These are phyloP conservation scores for Sarcophilus harrisii DNA, from an alignment of 2,797 vertebrate genomes.

Conservation along the genomic window DNA sequence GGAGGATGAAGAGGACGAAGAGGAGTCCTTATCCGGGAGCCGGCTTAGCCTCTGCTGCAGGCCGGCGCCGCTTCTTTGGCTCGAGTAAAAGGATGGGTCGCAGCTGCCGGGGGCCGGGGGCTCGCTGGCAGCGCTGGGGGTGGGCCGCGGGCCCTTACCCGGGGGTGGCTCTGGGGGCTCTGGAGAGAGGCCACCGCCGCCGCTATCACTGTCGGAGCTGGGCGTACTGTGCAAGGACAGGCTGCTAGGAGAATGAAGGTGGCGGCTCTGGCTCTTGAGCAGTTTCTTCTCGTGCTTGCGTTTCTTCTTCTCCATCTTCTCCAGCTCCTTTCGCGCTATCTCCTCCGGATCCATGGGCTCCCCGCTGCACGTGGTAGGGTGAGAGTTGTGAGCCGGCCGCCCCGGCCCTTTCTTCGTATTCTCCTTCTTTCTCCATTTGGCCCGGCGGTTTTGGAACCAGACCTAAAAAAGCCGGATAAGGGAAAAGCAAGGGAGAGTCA, in stretches of 20 bases:
- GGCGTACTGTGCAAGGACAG: constrained; percentile 94
- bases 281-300: constrained; percentile 96
- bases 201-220: constrained; percentile 97
- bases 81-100: constrained; percentile 82
- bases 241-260: constrained; percentile 87
- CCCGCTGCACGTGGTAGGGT: constrained; percentile 98
- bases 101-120: constrained; percentile 89
- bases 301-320: constrained; percentile 96
- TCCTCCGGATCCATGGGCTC: constrained; percentile 99
- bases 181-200: constrained; percentile 88
- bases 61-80: constrained; percentile 82
- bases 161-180: constrained; percentile 88
- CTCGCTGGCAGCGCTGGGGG: constrained; percentile 67
- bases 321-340: constrained; percentile 96
- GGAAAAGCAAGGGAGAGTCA: constrained; percentile 64
- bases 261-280: constrained; percentile 93
- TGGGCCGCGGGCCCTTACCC: constrained; percentile 26
- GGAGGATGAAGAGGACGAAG: constrained; percentile 1
- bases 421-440: constrained; percentile 99
- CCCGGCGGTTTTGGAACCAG: constrained; percentile 99
- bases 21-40: constrained; percentile 89
- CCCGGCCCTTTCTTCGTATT: constrained; percentile 99
- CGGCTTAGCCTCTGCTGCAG: constrained; percentile 85
- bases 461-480: constrained; percentile 88
- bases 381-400: constrained; percentile 98